Conservation (phyloP, 2,797 vertebrate species). For the Chelon labrosus region DNA sequence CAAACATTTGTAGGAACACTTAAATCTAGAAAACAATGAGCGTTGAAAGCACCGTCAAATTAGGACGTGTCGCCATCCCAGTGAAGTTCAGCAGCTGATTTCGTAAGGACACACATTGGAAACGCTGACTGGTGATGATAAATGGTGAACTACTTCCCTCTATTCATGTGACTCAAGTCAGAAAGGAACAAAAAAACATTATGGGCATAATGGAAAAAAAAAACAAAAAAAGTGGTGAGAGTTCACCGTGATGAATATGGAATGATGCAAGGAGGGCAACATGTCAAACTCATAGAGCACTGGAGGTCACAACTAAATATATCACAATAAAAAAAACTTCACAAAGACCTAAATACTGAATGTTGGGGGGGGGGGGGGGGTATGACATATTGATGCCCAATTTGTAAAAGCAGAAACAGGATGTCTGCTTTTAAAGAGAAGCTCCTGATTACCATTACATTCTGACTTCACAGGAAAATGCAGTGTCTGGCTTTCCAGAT, state of each 20-base stretch:
- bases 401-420: neutral
- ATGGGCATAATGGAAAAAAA: conserved; percentile 30
- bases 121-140: conserved; percentile 51
- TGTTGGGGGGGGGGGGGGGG: neutral
- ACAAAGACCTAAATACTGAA: conserved; percentile 3
- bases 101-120: conserved; percentile 37
- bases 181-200: conserved; percentile 31
- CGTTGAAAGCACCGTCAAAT: conserved; percentile 2
- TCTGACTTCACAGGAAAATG: conserved; percentile 8
- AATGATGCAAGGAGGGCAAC: conserved; percentile 25
- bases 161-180: conserved; percentile 48
- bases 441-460: conserved; percentile 13
- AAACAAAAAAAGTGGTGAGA: conserved; percentile 19
- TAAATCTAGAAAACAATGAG: conserved; percentile 16
- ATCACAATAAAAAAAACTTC: conserved; percentile 1
- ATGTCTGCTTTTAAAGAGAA: conserved; percentile 9
- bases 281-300: conserved; percentile 47
- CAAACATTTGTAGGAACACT: conserved; percentile 10
- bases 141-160: conserved; percentile 54
- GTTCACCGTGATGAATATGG: conserved; percentile 28
- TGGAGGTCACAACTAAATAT: neutral
- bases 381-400: neutral
- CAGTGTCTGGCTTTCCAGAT: conserved; percentile 16
- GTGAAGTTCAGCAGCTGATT: conserved; percentile 30
- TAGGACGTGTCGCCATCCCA: neutral